phyloP scores from a whole-genome alignment of 2,113 vertebrate genomes.

The Ginglymostoma cirratum region DNA sequence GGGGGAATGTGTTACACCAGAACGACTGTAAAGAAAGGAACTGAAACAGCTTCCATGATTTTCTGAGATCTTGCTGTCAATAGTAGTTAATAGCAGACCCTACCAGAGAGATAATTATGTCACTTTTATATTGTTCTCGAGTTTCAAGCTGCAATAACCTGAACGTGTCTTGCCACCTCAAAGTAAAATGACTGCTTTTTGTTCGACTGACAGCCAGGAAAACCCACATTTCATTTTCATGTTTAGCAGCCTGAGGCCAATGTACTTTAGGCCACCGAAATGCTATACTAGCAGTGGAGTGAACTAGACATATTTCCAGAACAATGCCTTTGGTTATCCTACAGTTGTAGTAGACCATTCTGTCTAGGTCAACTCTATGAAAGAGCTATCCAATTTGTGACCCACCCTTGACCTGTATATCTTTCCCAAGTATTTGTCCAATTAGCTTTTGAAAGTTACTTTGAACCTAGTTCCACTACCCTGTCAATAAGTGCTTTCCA shows the following conservation, averaged over 20 bases:
- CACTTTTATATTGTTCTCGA: neutral
- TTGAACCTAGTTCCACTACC: neutral
- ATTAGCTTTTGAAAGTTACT: neutral
- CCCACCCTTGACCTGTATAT: neutral
- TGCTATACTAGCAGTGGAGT: neutral
- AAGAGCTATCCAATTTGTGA: neutral
- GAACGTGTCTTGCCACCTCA: neutral
- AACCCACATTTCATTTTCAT: neutral
- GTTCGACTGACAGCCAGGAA: neutral
- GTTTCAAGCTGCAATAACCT: neutral
- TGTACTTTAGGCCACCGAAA: neutral
- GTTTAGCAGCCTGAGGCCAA: too few relatives aligned
- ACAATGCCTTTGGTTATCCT: neutral
- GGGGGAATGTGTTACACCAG: neutral
- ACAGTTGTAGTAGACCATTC: neutral
- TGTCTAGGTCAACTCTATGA: neutral
- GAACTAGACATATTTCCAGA: neutral
- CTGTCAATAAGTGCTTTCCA: neutral
- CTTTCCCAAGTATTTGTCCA: neutral
- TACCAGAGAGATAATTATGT: neutral
- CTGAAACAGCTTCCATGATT: neutral
- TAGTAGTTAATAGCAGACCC: neutral
- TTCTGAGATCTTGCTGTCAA: neutral
- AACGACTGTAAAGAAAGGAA: neutral
- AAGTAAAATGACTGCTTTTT: neutral